Evolutionary conservation across 2,888 invertebrate genomes (phyloP).

Genomic region (Biston betularia): DNA sequence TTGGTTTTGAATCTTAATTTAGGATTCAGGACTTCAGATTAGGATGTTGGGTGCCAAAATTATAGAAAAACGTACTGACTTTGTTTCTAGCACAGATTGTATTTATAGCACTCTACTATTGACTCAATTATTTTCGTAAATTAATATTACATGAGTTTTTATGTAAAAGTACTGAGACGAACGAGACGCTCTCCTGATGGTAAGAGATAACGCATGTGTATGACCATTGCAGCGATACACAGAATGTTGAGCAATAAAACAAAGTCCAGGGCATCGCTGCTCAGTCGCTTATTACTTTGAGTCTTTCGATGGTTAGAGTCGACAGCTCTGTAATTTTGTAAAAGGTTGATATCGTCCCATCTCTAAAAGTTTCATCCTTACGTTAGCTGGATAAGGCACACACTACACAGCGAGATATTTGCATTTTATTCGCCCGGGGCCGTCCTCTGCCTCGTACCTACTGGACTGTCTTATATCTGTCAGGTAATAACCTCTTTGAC

Average conservation of each 20-base stretch:
- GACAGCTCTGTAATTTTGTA: neutral
- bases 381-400: slow-evolving; percentile 57
- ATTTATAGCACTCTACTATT: no score
- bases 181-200: no score
- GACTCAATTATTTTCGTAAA: no score
- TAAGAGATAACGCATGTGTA: no score
- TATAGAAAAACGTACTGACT: neutral
- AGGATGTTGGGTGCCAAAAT: slow-evolving; percentile 1
- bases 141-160: no score
- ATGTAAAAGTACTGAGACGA: no score
- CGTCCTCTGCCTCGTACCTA: slow-evolving; percentile 52
- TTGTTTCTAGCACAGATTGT: neutral
- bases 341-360: slow-evolving; percentile 26
- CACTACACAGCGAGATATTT: slow-evolving; percentile 73
- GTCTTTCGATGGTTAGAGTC: no score
- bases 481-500: slow-evolving; percentile 85
- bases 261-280: no score
- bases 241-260: no score
- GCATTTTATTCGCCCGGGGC: slow-evolving; percentile 80
- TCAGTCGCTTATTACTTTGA: no score
- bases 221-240: no score
- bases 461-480: slow-evolving; percentile 74
- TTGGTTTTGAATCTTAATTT: neutral
- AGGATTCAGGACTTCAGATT: neutral
- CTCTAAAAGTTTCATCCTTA: slow-evolving; percentile 53